These are phyloP conservation scores for Cheilosia scutellata DNA, from an alignment of 2,888 invertebrate species.

Conservation along the genomic window DNA sequence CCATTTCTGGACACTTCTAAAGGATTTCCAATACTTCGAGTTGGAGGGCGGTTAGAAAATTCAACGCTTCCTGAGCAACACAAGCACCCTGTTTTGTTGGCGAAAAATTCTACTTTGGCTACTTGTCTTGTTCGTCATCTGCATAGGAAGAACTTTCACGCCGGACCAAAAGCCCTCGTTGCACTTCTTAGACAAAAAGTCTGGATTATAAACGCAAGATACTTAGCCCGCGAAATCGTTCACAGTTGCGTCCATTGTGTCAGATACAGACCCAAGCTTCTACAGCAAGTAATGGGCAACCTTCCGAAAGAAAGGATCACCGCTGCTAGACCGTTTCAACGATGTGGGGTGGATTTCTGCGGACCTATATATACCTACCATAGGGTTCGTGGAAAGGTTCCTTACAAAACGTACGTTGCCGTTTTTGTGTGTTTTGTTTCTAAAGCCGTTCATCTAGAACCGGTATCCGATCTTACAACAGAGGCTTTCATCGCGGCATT, in stretches of 20 bases:
- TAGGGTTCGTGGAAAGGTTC: too few species aligned
- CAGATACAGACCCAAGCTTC: conserved; percentile 25
- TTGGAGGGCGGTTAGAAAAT: conserved; percentile 41
- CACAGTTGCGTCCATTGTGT: conserved; percentile 34
- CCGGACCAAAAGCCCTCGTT: conserved; percentile 34
- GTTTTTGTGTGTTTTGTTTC: background rate
- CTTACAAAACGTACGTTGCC: too few species aligned
- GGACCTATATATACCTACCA: too few species aligned
- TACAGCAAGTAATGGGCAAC: conserved; percentile 16
- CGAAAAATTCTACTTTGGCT: conserved; percentile 8
- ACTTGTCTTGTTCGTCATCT: background rate
- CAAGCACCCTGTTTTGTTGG: conserved; percentile 15
- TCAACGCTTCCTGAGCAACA: background rate
- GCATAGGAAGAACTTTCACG: conserved; percentile 26
- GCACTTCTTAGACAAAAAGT: conserved; percentile 20
- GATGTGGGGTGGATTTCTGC: conserved; percentile 45
- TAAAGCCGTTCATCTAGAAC: conserved; percentile 43
- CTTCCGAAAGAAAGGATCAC: conserved; percentile 10
- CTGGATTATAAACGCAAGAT: conserved; percentile 38
- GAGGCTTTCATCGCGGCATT: conserved; percentile 33
- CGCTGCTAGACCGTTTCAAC: conserved; percentile 37
- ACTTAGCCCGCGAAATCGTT: conserved; percentile 16
- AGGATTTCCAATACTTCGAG: conserved; percentile 25
- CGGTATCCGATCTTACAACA: conserved; percentile 30
- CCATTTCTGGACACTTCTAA: conserved; percentile 50